Evolutionary conservation across 2,888 invertebrate species (phyloP).

Genomic region (Cremastinae sp.): DNA sequence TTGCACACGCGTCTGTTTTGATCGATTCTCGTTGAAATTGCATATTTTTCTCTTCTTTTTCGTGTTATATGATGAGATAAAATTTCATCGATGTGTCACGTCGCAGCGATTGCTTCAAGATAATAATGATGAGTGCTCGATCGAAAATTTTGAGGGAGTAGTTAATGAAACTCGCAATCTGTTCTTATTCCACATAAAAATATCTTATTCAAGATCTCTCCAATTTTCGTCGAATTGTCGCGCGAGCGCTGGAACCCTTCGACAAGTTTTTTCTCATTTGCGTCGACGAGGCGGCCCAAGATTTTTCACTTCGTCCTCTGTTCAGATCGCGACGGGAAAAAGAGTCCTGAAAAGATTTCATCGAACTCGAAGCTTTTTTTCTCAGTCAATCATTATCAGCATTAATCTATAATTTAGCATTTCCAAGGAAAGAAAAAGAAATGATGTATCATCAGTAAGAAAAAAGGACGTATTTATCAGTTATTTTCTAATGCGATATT

Average conservation of each 20-base stretch:
- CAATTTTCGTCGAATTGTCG: slow-evolving; percentile 20
- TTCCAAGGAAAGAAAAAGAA: too few species aligned
- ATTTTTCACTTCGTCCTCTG: slow-evolving; percentile 4
- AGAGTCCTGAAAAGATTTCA: slow-evolving; percentile 1
- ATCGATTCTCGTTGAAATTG: too few species aligned
- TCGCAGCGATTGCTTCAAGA: slow-evolving; percentile 21
- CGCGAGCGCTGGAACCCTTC: slow-evolving; percentile 1
- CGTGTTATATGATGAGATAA: too few species aligned
- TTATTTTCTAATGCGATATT: too few species aligned
- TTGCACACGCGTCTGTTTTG: too few species aligned
- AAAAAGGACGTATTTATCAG: too few species aligned
- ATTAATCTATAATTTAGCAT: slow-evolving; percentile 10
- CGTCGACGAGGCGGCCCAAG: slow-evolving; percentile 2
- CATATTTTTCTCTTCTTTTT: too few species aligned
- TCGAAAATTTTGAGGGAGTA: background rate
- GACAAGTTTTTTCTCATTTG: slow-evolving; percentile 28
- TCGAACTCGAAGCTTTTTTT: background rate
- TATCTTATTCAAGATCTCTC: slow-evolving; percentile 12
- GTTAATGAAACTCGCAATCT: slow-evolving; percentile 2
- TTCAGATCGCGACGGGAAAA: slow-evolving; percentile 24
- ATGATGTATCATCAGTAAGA: too few species aligned
- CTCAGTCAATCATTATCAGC: background rate
- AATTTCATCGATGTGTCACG: background rate
- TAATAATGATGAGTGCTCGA: slow-evolving; percentile 29
- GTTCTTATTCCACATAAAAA: slow-evolving; percentile 44